These are phyloP conservation scores for Pollimyrus isidori DNA, from an alignment of 2,113 vertebrate species.

Conservation along the genomic window DNA sequence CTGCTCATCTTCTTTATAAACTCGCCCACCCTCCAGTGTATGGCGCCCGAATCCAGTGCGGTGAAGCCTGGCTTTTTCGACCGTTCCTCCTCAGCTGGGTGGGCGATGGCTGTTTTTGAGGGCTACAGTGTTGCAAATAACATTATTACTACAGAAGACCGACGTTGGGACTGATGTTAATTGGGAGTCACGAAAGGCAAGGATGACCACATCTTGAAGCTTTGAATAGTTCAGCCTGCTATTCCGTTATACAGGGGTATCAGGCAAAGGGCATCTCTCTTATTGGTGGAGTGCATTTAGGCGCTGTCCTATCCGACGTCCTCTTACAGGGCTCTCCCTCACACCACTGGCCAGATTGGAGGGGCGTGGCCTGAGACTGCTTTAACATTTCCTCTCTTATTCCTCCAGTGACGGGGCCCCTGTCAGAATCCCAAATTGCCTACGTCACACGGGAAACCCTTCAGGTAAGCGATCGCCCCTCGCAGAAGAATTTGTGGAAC, in stretches of 20 bases:
- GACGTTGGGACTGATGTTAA: not conserved
- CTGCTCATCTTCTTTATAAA: not conserved
- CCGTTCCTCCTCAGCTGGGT: not conserved
- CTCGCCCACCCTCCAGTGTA: not conserved
- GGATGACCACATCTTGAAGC: not conserved
- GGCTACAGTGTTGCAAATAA: not conserved
- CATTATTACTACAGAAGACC: not conserved
- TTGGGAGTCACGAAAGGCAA: not conserved
- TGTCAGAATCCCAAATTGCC: conserved; percentile 94
- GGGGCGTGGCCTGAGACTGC: not conserved
- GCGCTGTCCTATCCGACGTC: not conserved
- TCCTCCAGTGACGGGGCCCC: conserved; percentile 82
- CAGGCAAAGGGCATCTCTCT: not conserved
- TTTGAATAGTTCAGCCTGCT: not conserved
- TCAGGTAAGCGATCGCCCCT: conserved; percentile 67
- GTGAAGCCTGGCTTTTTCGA: not conserved
- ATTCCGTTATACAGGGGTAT: not conserved
- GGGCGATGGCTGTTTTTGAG: not conserved
- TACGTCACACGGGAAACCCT: conserved; percentile 97
- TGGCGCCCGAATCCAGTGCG: not conserved
- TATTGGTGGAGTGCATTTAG: not conserved
- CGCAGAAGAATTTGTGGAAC: not conserved
- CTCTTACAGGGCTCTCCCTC: not conserved
- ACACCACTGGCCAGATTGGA: not conserved
- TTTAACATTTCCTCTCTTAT: not conserved